phyloP scores from a whole-genome alignment of 2,113 vertebrate species.

The Heloderma charlesbogerti region DNA sequence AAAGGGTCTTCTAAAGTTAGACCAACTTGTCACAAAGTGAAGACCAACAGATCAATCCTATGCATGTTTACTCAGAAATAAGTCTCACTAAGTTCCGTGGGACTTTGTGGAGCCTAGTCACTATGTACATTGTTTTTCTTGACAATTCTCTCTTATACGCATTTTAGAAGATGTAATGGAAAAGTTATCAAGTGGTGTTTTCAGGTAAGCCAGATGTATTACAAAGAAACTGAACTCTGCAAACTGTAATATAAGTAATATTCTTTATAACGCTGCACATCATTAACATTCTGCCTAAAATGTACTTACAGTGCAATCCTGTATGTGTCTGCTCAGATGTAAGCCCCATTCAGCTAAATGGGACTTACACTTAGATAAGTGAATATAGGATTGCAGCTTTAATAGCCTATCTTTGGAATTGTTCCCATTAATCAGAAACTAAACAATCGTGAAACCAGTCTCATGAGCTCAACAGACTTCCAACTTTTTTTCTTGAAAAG shows the following conservation, averaged over 20 bases:
- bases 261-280: not conserved
- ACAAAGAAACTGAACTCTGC: not conserved
- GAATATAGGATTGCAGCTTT: not conserved
- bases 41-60: not conserved
- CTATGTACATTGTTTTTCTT: constrained; percentile 69
- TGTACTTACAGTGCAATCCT: not conserved
- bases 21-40: not conserved
- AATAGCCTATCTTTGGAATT: not conserved
- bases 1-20: not conserved
- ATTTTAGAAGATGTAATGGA: constrained; percentile 95
- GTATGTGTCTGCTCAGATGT: not conserved
- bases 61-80: not conserved
- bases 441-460: not conserved
- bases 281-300: not conserved
- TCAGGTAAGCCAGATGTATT: constrained; percentile 81
- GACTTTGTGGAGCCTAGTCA: not conserved
- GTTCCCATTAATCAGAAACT: not conserved
- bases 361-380: not conserved
- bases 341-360: not conserved
- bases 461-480: not conserved
- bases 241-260: not conserved
- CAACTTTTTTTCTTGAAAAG: not conserved
- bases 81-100: not conserved
- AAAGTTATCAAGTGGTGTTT: constrained; percentile 86
- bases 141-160: constrained; percentile 81